These are phyloP conservation scores for Myotis brandtii DNA, from an alignment of 2,113 vertebrate genomes.

Conservation along the genomic window DNA sequence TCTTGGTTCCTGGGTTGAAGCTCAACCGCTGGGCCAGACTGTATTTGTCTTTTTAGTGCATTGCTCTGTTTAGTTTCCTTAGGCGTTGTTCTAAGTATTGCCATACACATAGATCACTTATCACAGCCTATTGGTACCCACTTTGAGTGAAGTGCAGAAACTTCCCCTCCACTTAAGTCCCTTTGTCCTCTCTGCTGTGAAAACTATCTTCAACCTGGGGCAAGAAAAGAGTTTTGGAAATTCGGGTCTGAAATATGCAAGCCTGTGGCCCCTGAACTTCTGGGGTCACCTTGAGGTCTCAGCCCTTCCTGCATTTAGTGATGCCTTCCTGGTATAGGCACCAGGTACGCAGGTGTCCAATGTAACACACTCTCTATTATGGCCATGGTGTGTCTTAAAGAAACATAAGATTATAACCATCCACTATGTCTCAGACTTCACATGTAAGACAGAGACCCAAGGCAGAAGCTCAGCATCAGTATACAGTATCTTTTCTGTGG, in stretches of 20 bases:
- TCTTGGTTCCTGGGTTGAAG: neutral
- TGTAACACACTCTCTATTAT: neutral
- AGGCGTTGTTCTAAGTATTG: neutral
- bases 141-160: neutral
- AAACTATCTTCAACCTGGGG: neutral
- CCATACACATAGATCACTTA: neutral
- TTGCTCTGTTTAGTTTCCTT: neutral
- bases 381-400: neutral
- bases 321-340: neutral
- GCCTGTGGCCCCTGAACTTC: neutral
- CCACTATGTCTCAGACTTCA: neutral
- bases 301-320: neutral
- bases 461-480: neutral
- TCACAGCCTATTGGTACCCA: neutral
- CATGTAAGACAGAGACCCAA: neutral
- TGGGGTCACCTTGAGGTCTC: neutral
- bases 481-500: neutral
- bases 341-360: neutral
- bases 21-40: no score
- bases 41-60: neutral
- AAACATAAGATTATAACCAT: neutral
- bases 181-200: neutral
- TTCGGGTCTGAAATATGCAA: neutral
- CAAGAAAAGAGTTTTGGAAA: neutral
- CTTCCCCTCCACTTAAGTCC: neutral